phyloP scores from a whole-genome alignment of 2,888 invertebrate genomes.

The Pecten maximus region DNA sequence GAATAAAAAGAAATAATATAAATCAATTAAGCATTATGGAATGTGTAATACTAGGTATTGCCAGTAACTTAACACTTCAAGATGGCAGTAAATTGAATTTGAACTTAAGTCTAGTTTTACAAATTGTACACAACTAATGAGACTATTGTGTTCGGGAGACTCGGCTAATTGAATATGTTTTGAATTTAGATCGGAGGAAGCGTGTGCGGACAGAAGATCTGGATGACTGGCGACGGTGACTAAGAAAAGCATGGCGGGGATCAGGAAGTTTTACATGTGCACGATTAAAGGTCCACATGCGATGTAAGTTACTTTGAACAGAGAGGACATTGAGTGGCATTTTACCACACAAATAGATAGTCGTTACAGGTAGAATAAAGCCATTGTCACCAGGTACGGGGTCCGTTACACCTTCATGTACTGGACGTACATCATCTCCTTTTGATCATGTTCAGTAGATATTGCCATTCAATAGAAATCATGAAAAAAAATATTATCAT shows the following conservation, averaged over 20 bases:
- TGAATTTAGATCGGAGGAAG: neutral
- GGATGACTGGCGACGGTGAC: slow-evolving; percentile 2
- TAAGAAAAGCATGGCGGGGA: neutral
- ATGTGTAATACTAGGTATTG: neutral
- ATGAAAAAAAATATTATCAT: too few species aligned
- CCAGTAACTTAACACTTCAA: neutral
- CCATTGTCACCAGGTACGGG: neutral
- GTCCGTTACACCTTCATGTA: neutral
- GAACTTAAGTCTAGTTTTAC: slow-evolving; percentile 8
- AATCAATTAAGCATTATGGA: slow-evolving; percentile 13
- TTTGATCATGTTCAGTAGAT: slow-evolving; percentile 5
- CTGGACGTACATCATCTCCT: neutral
- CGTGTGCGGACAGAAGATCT: neutral
- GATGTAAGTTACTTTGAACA: neutral
- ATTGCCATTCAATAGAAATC: too few species aligned
- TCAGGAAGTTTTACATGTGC: neutral
- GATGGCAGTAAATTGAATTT: neutral
- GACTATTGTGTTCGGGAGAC: neutral
- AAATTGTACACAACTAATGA: slow-evolving; percentile 15
- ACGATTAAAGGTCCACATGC: neutral
- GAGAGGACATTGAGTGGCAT: slow-evolving; percentile 7
- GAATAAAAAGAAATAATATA: slow-evolving; percentile 14
- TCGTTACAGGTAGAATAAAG: neutral
- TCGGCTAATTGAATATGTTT: neutral
- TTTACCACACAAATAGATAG: slow-evolving; percentile 26